Base-by-base conservation (phyloP, 2,797 vertebrate genomes). In the Garrulus glandarius region DNA sequence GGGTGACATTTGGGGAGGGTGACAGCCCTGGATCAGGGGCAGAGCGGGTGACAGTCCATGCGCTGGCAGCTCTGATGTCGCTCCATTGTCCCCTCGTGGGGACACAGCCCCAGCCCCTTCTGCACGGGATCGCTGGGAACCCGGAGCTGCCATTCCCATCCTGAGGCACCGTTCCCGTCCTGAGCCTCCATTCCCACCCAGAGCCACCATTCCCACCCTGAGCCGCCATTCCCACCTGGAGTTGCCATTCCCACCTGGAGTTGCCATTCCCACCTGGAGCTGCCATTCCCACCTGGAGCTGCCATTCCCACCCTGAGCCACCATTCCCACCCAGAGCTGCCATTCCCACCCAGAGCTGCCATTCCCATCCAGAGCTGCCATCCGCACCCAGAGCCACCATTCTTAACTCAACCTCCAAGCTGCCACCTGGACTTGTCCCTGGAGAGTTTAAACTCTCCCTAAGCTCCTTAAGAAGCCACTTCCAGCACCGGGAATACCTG, bases 311-410 rank as follows among this genome's bases (percentile, higher is more conserved):
- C 16, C 30, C 16, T 4, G 3, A 5, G 41, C n/a, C 43, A 6
- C 52, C 0, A 1, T 34, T 26, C 20, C 12, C 3, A 18, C 1
- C 0, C 0, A 1, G 10, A 5, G 23, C 5, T 22, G 32, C 22
- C 16, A 27, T 4, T 4, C 10, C 23, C 10, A 27, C 0, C 2
- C 1, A 5, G 37, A 37, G 37, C 37, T 11, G 11, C 37, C 27
- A 30, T 10, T 15, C 26, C 37, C 29, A 22, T 1, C 19, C 7
- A 0, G 15, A 2, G 37, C 19, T 13, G 15, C 59, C 59, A 21
- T 14, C 5, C 18, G 37, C 37, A 60, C 37, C 37, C 14, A 0
- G 2, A 6, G 39, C 44, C 63, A 11, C 57, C 0, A 3, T 34
- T 37, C n/a, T 11, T 3, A 17, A 10, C 0, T 1, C 30, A 29